These are phyloP conservation scores for Drymodes brunneopygia DNA, from an alignment of 2,113 vertebrate genomes.

Conservation along the genomic window DNA sequence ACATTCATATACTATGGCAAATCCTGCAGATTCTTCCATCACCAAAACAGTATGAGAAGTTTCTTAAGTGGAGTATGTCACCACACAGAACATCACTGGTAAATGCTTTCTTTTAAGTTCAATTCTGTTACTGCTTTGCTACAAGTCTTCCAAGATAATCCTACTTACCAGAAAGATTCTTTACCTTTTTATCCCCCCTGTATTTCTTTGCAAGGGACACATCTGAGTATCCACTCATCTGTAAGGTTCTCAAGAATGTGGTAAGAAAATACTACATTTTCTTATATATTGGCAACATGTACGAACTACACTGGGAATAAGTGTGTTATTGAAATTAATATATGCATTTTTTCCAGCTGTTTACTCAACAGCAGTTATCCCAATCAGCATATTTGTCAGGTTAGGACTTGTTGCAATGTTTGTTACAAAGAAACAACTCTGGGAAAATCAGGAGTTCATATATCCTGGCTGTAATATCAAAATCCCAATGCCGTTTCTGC, in stretches of 20 bases:
- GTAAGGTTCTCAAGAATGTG: not conserved
- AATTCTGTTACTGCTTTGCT: not conserved
- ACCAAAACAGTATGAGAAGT: not conserved
- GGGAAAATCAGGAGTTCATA: not conserved
- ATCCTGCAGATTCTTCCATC: not conserved
- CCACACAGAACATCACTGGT: not conserved
- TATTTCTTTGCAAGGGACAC: not conserved
- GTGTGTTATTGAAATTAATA: not conserved
- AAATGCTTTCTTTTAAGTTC: not conserved
- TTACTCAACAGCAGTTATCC: slow-evolving; percentile 33
- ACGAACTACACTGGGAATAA: not conserved
- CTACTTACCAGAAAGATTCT: not conserved
- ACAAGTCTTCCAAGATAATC: not conserved
- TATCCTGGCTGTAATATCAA: not conserved
- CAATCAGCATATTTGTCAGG: slow-evolving; percentile 17
- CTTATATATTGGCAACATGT: not conserved
- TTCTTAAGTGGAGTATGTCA: not conserved
- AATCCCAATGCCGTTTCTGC: not conserved
- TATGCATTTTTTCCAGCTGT: slow-evolving; percentile 42
- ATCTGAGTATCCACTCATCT: not conserved
- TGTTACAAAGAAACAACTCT: not conserved
- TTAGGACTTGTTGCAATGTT: not conserved
- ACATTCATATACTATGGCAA: not conserved
- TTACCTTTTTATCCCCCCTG: fast-evolving
- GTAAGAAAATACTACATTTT: not conserved